A percentile compares a stretch with the other conserved stretches of the same genome.
Evolutionary conservation across 2,888 invertebrate genomes (phyloP).

Genomic region (Lapara coniferarum): DNA sequence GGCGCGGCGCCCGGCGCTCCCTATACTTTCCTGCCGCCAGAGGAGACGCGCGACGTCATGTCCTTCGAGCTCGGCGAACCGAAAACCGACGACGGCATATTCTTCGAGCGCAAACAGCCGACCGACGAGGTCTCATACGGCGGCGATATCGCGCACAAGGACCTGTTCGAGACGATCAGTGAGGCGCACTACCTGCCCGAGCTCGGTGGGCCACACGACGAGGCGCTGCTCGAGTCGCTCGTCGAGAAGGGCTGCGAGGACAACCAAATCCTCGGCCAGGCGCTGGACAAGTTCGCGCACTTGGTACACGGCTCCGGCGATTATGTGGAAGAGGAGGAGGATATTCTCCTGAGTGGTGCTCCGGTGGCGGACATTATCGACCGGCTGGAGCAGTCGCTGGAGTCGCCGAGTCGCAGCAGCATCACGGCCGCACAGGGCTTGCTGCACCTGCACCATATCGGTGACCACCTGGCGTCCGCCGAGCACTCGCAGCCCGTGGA

Average conservation of each 20-base stretch:
- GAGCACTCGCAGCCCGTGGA: constrained; percentile 67
- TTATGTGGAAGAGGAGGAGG: constrained; percentile 77
- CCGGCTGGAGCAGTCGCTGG: constrained; percentile 85
- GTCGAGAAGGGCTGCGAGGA: constrained; percentile 86
- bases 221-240: constrained; percentile 84
- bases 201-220: constrained; percentile 74
- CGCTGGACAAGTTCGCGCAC: constrained; percentile 72
- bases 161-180: constrained; percentile 77
- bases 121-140: constrained; percentile 59
- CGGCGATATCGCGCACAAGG: constrained; percentile 69
- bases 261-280: constrained; percentile 79
- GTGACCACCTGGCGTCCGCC: constrained; percentile 59
- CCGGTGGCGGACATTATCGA: constrained; percentile 85
- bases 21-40: constrained; percentile 67
- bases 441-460: constrained; percentile 70
- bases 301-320: constrained; percentile 70
- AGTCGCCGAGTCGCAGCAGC: constrained; percentile 72
- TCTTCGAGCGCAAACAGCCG: constrained; percentile 62
- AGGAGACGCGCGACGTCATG: constrained; percentile 70
- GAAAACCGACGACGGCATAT: constrained; percentile 66
- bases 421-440: constrained; percentile 75
- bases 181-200: constrained; percentile 78
- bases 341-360: constrained; percentile 72
- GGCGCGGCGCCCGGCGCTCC: constrained; percentile 45
- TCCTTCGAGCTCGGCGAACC: constrained; percentile 71